A percentile compares a stretch with the other conserved stretches of the same genome.
Conservation (phyloP, 1,140 invertebrate species). For the Orussus abietinus region DNA sequence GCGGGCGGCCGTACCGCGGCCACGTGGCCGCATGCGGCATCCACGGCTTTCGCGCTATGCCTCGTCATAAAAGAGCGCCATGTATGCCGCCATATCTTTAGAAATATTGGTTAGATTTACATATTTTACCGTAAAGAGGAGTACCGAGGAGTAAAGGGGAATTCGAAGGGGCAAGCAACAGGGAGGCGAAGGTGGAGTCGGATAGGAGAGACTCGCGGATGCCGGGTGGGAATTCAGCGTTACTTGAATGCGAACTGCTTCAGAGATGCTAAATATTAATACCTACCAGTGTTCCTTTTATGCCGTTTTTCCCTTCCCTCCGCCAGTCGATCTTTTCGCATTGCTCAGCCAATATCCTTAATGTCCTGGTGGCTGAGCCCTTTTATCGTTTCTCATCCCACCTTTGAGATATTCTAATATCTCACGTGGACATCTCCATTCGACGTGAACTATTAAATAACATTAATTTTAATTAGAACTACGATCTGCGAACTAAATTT, state of each 20-base stretch:
- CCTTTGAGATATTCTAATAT: too few relatives aligned
- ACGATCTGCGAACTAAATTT: too few relatives aligned
- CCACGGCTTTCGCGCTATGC: constrained; percentile 33
- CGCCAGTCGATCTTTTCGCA: too few relatives aligned
- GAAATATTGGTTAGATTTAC: constrained; percentile 53
- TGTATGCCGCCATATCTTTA: constrained; percentile 36
- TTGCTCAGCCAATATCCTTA: too few relatives aligned
- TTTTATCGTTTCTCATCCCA: not conserved
- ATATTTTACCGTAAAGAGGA: constrained; percentile 49
- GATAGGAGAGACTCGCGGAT: not conserved
- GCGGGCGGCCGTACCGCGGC: too few relatives aligned
- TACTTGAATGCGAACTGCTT: constrained; percentile 46
- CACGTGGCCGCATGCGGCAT: too few relatives aligned
- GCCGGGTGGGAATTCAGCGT: constrained; percentile 25
- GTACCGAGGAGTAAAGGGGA: constrained; percentile 32
- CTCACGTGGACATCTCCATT: too few relatives aligned
- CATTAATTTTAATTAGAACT: too few relatives aligned
- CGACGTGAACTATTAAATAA: too few relatives aligned
- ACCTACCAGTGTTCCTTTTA: constrained; percentile 47
- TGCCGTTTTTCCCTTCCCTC: constrained; percentile 22
- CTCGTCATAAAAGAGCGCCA: constrained; percentile 42
- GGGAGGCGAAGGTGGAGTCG: constrained; percentile 17
- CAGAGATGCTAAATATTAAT: constrained; percentile 53
- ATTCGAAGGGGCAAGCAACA: constrained; percentile 32
- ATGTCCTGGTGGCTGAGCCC: too few relatives aligned